Conservation (phyloP, 2,113 vertebrate genomes). For the Noturus placidus region DNA sequence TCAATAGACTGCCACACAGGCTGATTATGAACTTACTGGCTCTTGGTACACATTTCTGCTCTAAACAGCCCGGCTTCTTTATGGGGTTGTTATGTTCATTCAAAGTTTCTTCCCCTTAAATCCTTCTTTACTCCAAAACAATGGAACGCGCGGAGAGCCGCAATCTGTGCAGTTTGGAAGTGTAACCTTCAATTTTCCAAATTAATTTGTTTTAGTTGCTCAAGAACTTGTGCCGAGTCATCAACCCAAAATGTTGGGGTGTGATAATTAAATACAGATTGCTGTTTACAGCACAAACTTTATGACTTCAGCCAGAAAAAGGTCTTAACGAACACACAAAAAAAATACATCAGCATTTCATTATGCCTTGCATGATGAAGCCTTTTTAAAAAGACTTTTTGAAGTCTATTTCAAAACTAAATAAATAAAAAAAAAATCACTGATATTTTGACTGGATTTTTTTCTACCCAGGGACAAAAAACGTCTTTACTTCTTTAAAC, state of each 20-base stretch:
- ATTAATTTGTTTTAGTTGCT: slow-evolving; percentile 24
- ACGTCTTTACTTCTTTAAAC: neutral
- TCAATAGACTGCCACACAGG: slow-evolving; percentile 42
- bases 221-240: neutral
- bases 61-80: slow-evolving; percentile 39
- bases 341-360: neutral
- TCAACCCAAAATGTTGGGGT: slow-evolving; percentile 3
- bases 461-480: neutral
- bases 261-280: slow-evolving; percentile 12
- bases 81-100: neutral
- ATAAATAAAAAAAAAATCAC: neutral
- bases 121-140: slow-evolving; percentile 6
- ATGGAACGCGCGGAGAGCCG: neutral
- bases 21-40: slow-evolving; percentile 47
- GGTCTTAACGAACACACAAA: neutral
- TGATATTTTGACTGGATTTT: neutral
- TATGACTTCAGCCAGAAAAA: neutral
- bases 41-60: slow-evolving; percentile 28
- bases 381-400: neutral
- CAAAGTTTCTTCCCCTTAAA: slow-evolving; percentile 3
- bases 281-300: neutral
- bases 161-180: slow-evolving; percentile 37
- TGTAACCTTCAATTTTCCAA: slow-evolving; percentile 38
- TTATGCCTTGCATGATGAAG: neutral
- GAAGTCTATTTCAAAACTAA: neutral